Conservation (phyloP, 2,797 vertebrate species). For the Champsocephalus esox region DNA sequence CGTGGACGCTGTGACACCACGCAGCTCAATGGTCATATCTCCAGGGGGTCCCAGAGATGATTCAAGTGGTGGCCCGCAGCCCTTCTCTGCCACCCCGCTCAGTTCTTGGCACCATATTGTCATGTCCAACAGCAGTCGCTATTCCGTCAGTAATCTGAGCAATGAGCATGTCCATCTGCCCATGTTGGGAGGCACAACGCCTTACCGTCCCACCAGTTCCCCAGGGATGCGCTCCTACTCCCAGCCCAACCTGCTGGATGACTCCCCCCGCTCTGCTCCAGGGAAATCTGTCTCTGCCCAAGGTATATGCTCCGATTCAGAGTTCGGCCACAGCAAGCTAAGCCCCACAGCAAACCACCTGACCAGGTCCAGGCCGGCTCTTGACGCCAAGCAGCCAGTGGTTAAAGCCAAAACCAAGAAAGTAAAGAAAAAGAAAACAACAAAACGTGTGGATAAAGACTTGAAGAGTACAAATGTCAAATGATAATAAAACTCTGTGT, state of each 20-base stretch:
- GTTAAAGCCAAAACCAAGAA: conserved; percentile 72
- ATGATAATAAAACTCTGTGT: conserved; percentile 12
- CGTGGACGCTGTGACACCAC: conserved; percentile 84
- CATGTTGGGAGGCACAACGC: conserved; percentile 49
- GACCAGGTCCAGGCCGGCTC: conserved; percentile 84
- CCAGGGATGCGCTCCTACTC: conserved; percentile 81
- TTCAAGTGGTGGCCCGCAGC: conserved; percentile 78
- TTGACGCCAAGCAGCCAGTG: conserved; percentile 61
- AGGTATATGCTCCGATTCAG: conserved; percentile 67
- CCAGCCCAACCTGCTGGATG: conserved; percentile 80
- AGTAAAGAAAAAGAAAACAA: conserved; percentile 80
- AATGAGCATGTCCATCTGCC: conserved; percentile 79
- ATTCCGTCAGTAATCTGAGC: conserved; percentile 81
- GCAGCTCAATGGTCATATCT: conserved; percentile 85
- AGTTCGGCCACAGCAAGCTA: conserved; percentile 68
- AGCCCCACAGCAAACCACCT: conserved; percentile 74
- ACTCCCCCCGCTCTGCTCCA: conserved; percentile 42
- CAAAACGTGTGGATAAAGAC: conserved; percentile 61
- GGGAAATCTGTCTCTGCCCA: conserved; percentile 76
- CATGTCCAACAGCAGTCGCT: conserved; percentile 84
- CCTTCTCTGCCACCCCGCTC: conserved; percentile 85
- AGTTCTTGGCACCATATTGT: conserved; percentile 87
- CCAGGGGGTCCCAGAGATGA: conserved; percentile 79
- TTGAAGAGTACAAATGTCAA: conserved; percentile 45
- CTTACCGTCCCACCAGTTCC: conserved; percentile 69